Base-by-base conservation (phyloP, 2,888 invertebrate genomes). In the Acanthococcus lagerstroemiae region DNA sequence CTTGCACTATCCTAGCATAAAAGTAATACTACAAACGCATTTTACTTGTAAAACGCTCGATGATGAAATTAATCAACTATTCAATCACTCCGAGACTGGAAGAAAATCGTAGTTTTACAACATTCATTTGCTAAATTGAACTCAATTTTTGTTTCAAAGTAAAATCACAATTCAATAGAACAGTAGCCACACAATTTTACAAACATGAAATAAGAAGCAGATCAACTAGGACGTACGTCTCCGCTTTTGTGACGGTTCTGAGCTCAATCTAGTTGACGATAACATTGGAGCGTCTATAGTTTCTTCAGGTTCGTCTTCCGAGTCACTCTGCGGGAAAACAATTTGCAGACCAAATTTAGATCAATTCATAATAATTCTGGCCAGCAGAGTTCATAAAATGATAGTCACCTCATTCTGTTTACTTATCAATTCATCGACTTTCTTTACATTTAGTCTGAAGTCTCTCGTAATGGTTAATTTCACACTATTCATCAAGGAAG, bases 381-480 rank as follows among this genome's bases (percentile, higher is more conserved):
- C 22, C 21, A 44, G 17, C 3, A 22, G 15, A n/a, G 1, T 3
- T 22, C 44, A 45, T 37, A 22, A 22, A 12, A 4, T 9, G 22
- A 67, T 68, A 67, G 67, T 54, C 70, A 19, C 67, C 19, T 69
- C 70, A 55, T 70, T 68, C 48, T 69, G 68, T 44, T 76, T 76
- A 57, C 81, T 80, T 54, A 84, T 77, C 24, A 79, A 79, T 69
- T 83, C 79, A 67, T 80, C 77, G 25, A 84, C 70, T 66, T 80
- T 76, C 0, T 80, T 76, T 4, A 77, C 78, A 67, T 80, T 80
- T 68, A 84, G 81, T 68, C 83, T 77, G 74, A 85, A 86, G 76
- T 85, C 86, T 55, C 86, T 78, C 0, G 83, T 82, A 1, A 81
- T 80, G 9, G 85, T 84, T 72, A 82, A 76, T 1, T 84, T 83